phyloP scores from a whole-genome alignment of 2,797 vertebrate genomes.

The Trichosurus vulpecula region DNA sequence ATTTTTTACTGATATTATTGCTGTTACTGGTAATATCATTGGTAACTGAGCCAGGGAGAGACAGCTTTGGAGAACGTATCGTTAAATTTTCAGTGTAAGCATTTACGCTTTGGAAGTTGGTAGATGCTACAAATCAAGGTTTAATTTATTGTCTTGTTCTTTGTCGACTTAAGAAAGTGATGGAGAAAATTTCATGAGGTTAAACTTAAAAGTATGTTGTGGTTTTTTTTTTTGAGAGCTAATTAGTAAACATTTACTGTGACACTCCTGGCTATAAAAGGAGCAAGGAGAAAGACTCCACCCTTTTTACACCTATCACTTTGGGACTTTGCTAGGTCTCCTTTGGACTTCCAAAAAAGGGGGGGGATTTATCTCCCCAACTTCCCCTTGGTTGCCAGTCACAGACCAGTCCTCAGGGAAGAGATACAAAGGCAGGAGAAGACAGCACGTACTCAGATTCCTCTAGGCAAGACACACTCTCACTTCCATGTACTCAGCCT shows the following conservation, averaged over 20 bases:
- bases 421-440: not conserved
- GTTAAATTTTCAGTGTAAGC: not conserved
- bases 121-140: not conserved
- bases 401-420: not conserved
- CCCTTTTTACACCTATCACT: not conserved
- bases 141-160: not conserved
- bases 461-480: not conserved
- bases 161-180: not conserved
- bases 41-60: not conserved
- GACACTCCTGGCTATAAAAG: not conserved
- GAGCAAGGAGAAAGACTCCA: not conserved
- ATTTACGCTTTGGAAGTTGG: not conserved
- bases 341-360: not conserved
- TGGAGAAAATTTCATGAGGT: not conserved
- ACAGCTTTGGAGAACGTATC: not conserved
- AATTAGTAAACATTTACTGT: not conserved
- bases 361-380: not conserved
- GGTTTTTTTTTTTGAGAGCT: not conserved
- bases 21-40: not conserved
- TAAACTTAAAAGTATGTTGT: not conserved
- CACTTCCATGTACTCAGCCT: not conserved
- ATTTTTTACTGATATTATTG: not conserved
- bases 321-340: not conserved
- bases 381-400: not conserved
- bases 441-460: not conserved